Conservation (phyloP, 2,113 vertebrate species). For the Circaetus gallicus region DNA sequence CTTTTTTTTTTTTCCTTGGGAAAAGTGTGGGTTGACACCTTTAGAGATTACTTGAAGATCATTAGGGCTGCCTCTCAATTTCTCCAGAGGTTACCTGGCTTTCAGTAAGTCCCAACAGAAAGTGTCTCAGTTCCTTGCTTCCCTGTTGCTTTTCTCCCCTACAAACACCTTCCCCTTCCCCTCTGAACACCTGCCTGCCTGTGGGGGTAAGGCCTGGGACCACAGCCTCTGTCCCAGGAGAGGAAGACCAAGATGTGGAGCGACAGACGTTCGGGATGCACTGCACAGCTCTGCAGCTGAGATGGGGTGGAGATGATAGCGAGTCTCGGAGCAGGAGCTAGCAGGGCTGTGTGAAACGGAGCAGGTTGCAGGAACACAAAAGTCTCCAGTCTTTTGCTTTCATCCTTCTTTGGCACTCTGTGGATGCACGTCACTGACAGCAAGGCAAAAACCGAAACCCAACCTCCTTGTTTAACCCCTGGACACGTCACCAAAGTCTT, state of each 20-base stretch:
- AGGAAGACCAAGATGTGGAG: neutral
- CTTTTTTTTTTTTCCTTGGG: neutral
- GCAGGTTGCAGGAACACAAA: neutral
- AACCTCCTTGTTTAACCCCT: neutral
- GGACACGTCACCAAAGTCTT: neutral
- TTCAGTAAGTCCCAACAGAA: neutral
- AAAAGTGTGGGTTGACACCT: neutral
- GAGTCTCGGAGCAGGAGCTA: neutral
- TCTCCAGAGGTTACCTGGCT: neutral
- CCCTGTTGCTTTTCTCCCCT: neutral
- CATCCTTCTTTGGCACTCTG: neutral
- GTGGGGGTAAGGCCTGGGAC: neutral
- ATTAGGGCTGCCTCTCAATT: neutral
- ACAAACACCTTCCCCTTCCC: neutral
- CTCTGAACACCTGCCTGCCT: neutral
- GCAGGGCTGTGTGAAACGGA: neutral
- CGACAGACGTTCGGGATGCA: accelerated
- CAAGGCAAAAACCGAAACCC: neutral
- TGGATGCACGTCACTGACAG: neutral
- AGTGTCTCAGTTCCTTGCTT: neutral
- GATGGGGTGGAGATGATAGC: neutral
- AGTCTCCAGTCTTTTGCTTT: neutral
- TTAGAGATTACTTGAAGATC: neutral
- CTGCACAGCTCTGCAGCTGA: neutral
- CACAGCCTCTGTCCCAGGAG: neutral